Conservation (phyloP, 2,888 invertebrate genomes). For the Apomyelois bistriatella region DNA sequence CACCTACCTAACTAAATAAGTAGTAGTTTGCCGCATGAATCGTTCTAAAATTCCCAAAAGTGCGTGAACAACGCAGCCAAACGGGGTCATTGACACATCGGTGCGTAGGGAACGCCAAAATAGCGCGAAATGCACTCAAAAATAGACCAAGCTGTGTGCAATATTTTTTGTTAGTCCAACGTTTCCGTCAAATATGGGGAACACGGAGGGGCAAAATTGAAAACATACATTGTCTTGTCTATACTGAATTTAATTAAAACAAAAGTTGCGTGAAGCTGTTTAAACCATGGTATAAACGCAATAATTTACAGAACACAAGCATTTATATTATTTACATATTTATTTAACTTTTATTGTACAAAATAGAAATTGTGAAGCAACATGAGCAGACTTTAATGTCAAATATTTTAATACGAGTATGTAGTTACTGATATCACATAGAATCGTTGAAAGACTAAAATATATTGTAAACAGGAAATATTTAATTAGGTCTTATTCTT, state of each 20-base stretch:
- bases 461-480: too few relatives aligned
- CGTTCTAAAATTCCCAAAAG: conserved; percentile 74
- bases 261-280: too few relatives aligned
- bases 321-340: too few relatives aligned
- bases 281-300: too few relatives aligned
- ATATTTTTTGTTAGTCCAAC: conserved; percentile 70
- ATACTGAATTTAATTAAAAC: neutral
- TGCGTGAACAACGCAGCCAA: conserved; percentile 75
- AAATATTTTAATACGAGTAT: too few relatives aligned
- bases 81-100: conserved; percentile 77
- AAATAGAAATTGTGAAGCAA: too few relatives aligned
- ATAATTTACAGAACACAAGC: too few relatives aligned
- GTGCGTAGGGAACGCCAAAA: conserved; percentile 78
- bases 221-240: neutral
- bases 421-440: too few relatives aligned
- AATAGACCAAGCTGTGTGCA: conserved; percentile 77
- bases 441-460: too few relatives aligned
- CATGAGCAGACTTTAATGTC: too few relatives aligned
- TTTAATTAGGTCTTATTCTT: too few relatives aligned
- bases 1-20: conserved; percentile 29
- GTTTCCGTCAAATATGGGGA: conserved; percentile 51
- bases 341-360: too few relatives aligned
- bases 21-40: conserved; percentile 40
- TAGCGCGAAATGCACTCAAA: conserved; percentile 79
- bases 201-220: conserved; percentile 12